Percentiles rank a stretch among this genome's conserved stretches.
Conservation (phyloP, 1,140 invertebrate species). For the Drosophila insularis region DNA sequence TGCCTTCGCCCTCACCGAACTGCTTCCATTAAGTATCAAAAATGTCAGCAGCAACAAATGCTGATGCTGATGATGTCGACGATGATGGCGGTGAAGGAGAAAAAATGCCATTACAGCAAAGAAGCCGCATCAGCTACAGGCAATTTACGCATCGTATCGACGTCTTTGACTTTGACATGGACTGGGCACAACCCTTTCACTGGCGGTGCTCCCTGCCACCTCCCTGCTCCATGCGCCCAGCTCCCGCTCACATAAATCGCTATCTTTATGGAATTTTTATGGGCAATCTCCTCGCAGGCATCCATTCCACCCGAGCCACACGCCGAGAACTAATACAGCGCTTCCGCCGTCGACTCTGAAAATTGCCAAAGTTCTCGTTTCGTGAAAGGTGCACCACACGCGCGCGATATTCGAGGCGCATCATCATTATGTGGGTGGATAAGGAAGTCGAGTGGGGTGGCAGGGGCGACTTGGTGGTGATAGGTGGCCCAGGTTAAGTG, state of each 20-base stretch:
- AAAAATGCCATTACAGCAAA: slow-evolving; percentile 76
- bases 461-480: neutral
- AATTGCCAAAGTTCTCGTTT: slow-evolving; percentile 31
- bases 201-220: neutral
- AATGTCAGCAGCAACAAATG: slow-evolving; percentile 79
- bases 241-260: slow-evolving; percentile 68
- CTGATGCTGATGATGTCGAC: slow-evolving; percentile 65
- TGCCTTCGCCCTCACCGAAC: neutral
- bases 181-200: slow-evolving; percentile 73
- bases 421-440: slow-evolving; percentile 72
- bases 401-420: slow-evolving; percentile 62
- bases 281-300: slow-evolving; percentile 81
- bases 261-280: slow-evolving; percentile 82
- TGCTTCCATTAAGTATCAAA: slow-evolving; percentile 65
- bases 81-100: slow-evolving; percentile 46
- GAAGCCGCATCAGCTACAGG: slow-evolving; percentile 65
- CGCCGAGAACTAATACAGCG: slow-evolving; percentile 65
- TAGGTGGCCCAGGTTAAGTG: slow-evolving; percentile 63
- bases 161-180: slow-evolving; percentile 34
- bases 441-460: neutral
- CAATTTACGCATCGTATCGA: slow-evolving; percentile 72
- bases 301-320: slow-evolving; percentile 44
- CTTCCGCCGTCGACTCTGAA: slow-evolving; percentile 51
- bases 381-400: slow-evolving; percentile 57
- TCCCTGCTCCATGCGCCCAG: neutral